Conservation (phyloP, 2,888 invertebrate genomes). For the Flexamia atlantica region DNA sequence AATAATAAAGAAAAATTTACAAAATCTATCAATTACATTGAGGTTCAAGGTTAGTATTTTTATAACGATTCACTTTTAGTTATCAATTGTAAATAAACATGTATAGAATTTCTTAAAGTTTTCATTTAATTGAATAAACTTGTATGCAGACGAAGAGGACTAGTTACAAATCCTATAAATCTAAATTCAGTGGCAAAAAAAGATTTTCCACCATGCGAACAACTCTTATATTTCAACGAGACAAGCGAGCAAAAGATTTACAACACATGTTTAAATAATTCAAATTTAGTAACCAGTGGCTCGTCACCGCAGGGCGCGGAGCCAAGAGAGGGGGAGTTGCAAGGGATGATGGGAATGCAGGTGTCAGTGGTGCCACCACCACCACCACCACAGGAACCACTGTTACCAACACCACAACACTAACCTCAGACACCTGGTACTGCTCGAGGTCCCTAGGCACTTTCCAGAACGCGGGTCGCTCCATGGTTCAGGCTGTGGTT, state of each 20-base stretch:
- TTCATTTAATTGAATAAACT: too few species aligned
- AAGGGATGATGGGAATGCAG: constrained; percentile 44
- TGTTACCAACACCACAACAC: background rate
- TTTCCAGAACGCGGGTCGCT: constrained; percentile 64
- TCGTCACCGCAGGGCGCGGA: background rate
- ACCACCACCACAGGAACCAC: background rate
- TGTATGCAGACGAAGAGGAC: too few species aligned
- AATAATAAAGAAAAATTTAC: too few species aligned
- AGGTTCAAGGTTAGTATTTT: too few species aligned
- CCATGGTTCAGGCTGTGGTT: constrained; percentile 59
- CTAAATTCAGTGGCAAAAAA: too few species aligned
- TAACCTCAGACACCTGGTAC: constrained; percentile 56
- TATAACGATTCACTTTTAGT: too few species aligned
- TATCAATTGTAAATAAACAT: too few species aligned
- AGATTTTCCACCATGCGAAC: too few species aligned
- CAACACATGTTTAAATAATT: constrained; percentile 23
- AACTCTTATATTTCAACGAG: too few species aligned
- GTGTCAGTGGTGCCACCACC: constrained; percentile 20
- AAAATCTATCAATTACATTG: too few species aligned
- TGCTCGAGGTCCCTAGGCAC: constrained; percentile 60
- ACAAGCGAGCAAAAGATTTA: background rate
- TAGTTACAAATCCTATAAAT: too few species aligned
- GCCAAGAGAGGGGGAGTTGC: constrained; percentile 15
- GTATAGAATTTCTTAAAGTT: too few species aligned
- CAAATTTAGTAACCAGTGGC: constrained; percentile 19